These are phyloP conservation scores for Chirona hameri DNA, from an alignment of 2,888 invertebrate species.

Conservation along the genomic window DNA sequence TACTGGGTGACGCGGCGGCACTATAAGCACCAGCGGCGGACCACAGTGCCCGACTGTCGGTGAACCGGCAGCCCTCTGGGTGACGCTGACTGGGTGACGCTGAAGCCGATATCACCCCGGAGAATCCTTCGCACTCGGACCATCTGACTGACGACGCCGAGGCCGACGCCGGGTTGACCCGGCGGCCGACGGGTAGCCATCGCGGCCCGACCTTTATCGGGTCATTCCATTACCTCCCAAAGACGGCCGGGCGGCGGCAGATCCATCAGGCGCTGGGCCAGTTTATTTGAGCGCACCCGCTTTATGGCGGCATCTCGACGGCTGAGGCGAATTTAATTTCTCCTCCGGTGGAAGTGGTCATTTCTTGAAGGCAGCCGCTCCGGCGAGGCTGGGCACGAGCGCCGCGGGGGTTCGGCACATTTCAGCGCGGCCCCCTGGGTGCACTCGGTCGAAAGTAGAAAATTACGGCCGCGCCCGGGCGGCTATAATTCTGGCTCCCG, in stretches of 20 bases:
- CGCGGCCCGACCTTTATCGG: background rate
- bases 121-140: too few relatives aligned
- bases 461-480: slow-evolving; percentile 14
- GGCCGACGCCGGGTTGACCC: background rate
- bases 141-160: background rate
- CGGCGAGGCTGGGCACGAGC: slow-evolving; percentile 23
- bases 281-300: slow-evolving; percentile 5
- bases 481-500: slow-evolving; percentile 22
- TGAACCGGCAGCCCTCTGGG: too few relatives aligned
- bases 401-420: slow-evolving; percentile 28
- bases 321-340: slow-evolving; percentile 28
- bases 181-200: background rate
- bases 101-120: too few relatives aligned
- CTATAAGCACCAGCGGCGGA: too few relatives aligned
- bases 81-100: too few relatives aligned
- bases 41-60: too few relatives aligned
- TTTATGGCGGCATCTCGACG: slow-evolving; percentile 23
- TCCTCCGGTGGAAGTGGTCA: slow-evolving; percentile 26
- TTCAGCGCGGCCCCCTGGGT: slow-evolving; percentile 25
- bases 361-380: slow-evolving; percentile 3
- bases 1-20: too few relatives aligned
- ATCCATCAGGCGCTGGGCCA: background rate
- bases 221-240: slow-evolving; percentile 7
- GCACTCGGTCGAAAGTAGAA: slow-evolving; percentile 28
- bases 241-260: background rate